phyloP scores from a whole-genome alignment of 92 coral and sea anemone genomes.

The Meandrina meandrites region DNA sequence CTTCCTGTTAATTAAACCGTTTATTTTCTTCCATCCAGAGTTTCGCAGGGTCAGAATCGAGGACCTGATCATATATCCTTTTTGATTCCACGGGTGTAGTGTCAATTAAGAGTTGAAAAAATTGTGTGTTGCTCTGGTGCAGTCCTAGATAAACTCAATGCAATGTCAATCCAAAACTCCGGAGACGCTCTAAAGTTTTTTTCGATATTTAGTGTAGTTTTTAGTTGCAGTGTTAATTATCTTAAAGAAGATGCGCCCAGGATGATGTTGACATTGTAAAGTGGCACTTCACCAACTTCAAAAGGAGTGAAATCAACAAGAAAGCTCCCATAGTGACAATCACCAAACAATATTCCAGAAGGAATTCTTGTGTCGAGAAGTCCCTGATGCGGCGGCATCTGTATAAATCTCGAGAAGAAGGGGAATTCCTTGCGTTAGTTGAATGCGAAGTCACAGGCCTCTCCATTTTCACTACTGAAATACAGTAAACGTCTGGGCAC shows the following conservation, averaged over 20 bases:
- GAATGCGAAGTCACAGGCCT: background rate
- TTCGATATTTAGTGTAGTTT: background rate
- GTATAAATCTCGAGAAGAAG: background rate
- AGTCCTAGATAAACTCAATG: background rate
- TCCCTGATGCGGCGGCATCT: background rate
- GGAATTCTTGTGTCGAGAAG: slow-evolving; percentile 10
- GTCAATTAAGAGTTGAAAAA: background rate
- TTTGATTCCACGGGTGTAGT: background rate
- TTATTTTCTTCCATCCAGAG: background rate
- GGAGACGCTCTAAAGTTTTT: background rate
- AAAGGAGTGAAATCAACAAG: background rate
- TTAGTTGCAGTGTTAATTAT: background rate
- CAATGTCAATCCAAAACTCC: background rate
- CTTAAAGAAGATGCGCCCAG: background rate
- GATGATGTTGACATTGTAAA: background rate
- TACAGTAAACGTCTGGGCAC: background rate
- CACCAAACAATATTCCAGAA: slow-evolving; percentile 23
- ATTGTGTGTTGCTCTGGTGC: background rate
- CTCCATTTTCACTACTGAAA: background rate
- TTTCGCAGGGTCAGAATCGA: background rate
- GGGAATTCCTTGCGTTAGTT: background rate
- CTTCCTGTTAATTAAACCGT: background rate
- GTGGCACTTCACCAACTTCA: slow-evolving; percentile 7
- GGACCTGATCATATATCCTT: background rate
- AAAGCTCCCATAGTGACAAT: slow-evolving; percentile 7